Percentiles rank a stretch among this genome's conserved stretches.
Evolutionary conservation across 2,888 invertebrate genomes (phyloP).

Genomic region (Drosophila subsilvestris): DNA sequence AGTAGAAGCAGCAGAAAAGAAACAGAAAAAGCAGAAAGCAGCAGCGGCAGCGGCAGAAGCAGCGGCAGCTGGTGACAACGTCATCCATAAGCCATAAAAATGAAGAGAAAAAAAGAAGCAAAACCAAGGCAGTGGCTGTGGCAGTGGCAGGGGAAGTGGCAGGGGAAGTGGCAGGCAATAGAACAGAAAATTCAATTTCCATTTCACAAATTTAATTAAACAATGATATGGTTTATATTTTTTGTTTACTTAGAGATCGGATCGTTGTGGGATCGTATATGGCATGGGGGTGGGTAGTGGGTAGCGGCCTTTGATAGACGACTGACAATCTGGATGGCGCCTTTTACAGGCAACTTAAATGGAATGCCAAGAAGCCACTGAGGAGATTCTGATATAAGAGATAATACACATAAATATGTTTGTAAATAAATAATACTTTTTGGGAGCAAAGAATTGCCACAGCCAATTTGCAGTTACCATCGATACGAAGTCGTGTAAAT

Average conservation of each 20-base stretch:
- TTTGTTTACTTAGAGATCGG: slow-evolving; percentile 27
- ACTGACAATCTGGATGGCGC: neutral
- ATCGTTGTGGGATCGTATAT: slow-evolving; percentile 20
- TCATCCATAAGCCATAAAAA: neutral
- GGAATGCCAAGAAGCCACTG: neutral
- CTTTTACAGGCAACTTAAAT: neutral
- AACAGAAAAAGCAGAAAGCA: no score
- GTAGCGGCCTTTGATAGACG: neutral
- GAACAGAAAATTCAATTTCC: slow-evolving; percentile 38
- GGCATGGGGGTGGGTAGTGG: neutral
- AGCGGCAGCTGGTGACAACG: neutral
- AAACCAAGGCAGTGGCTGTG: no score
- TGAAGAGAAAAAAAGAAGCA: neutral
- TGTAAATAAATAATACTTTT: no score
- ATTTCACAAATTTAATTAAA: slow-evolving; percentile 66
- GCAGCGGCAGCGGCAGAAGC: neutral
- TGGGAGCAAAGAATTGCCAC: no score
- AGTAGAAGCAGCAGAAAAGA: neutral
- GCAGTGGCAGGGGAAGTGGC: no score
- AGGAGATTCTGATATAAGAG: neutral
- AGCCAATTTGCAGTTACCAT: no score
- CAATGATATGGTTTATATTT: slow-evolving; percentile 52
- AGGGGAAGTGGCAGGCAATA: neutral
- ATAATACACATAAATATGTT: no score
- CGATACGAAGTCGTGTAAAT: no score